Percentiles rank a stretch among this genome's conserved stretches.
phyloP scores from a whole-genome alignment of 2,113 vertebrate species.

The Gymnorhina tibicen region DNA sequence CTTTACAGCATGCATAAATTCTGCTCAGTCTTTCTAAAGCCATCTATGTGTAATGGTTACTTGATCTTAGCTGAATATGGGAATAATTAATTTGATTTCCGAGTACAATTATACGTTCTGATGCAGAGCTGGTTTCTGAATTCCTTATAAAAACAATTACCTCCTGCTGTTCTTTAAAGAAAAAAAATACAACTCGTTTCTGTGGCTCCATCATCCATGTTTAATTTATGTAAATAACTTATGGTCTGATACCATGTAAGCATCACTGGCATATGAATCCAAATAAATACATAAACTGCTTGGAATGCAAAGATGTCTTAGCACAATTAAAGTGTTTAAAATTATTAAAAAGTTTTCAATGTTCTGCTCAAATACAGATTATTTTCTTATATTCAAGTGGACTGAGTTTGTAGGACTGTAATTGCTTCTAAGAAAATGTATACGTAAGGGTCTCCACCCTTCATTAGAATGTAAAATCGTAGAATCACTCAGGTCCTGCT shows the following conservation, averaged over 20 bases:
- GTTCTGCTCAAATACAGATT: not conserved
- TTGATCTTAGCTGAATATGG: not conserved
- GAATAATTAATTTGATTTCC: not conserved
- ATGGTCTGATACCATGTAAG: not conserved
- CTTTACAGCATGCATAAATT: not conserved
- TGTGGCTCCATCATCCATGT: not conserved
- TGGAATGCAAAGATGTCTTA: not conserved
- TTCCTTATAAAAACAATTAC: not conserved
- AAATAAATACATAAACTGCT: not conserved
- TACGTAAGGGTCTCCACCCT: not conserved
- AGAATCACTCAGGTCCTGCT: not conserved
- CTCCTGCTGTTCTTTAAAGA: not conserved
- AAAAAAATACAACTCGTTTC: not conserved
- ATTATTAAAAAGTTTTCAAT: not conserved
- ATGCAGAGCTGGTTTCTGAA: not conserved
- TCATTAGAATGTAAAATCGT: not conserved
- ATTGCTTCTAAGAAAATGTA: not conserved
- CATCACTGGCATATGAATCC: not conserved
- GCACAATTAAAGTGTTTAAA: not conserved
- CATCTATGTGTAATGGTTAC: not conserved
- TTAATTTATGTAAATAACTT: constrained; percentile 1
- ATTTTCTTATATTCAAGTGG: not conserved
- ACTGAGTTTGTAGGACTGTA: not conserved
- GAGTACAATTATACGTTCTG: not conserved
- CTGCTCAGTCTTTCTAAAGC: not conserved